Conservation (phyloP, 2,797 vertebrate genomes). For the Pseudomugil gertrudae region DNA sequence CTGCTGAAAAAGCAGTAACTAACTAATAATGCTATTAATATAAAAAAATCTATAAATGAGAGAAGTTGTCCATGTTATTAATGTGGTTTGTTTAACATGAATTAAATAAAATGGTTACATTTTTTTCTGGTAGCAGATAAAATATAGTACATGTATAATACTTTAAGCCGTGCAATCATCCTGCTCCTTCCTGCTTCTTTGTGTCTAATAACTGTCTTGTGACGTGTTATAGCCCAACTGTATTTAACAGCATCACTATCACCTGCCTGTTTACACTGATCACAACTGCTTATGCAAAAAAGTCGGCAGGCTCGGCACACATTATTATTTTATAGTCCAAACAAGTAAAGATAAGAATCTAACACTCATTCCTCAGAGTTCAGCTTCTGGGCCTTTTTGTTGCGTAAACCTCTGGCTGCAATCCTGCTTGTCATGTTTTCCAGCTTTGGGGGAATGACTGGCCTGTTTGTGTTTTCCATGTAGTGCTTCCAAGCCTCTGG, state of each 20-base stretch:
- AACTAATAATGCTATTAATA: conserved; percentile 8
- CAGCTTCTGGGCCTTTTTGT: conserved; percentile 35
- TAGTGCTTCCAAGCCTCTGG: conserved; percentile 46
- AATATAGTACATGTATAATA: background rate
- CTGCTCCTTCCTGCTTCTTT: conserved; percentile 10
- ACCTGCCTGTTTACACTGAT: conserved; percentile 45
- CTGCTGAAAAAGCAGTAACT: conserved; percentile 37
- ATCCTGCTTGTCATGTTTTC: conserved; percentile 61
- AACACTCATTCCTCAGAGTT: conserved; percentile 29
- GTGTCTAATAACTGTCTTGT: conserved; percentile 15
- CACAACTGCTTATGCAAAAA: conserved; percentile 41
- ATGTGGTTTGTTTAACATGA: background rate
- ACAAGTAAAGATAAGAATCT: conserved; percentile 65
- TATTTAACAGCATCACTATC: conserved; percentile 49
- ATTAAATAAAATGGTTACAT: background rate
- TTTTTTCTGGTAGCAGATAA: background rate
- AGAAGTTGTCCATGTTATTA: too few species aligned
- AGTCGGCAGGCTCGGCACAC: conserved; percentile 1
- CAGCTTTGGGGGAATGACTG: conserved; percentile 48
- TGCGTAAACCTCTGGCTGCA: conserved; percentile 54
- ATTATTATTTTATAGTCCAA: conserved; percentile 42
- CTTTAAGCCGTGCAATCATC: conserved; percentile 1
- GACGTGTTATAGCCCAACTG: conserved; percentile 46
- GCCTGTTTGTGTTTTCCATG: conserved; percentile 69
- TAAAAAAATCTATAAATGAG: background rate